Percentiles rank a stretch among this genome's conserved stretches.
Conservation (phyloP, 2,113 vertebrate species). For the Rhinogobius similis region DNA sequence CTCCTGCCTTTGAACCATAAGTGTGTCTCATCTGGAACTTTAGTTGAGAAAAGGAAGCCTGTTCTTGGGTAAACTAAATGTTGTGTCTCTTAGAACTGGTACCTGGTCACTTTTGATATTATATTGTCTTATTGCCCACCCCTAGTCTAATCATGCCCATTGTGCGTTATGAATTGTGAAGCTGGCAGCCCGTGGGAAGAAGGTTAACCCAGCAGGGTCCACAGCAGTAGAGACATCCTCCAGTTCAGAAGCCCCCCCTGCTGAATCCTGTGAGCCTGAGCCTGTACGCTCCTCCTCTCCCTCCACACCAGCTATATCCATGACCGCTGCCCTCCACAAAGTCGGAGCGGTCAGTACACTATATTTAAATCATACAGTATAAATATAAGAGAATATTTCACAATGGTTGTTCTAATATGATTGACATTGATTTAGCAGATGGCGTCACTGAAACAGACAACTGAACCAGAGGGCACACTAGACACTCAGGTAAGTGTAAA, state of each 20-base stretch:
- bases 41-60: too few species aligned
- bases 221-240: conserved; percentile 27
- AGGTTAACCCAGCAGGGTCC: conserved; percentile 65
- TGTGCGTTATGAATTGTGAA: conserved; percentile 55
- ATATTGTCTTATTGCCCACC: too few species aligned
- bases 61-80: too few species aligned
- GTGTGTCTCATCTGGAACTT: too few species aligned
- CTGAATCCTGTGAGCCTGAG: conserved; percentile 69
- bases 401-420: background rate
- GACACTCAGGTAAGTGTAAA: conserved; percentile 58
- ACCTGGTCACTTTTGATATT: too few species aligned
- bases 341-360: conserved; percentile 87
- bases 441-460: conserved; percentile 55
- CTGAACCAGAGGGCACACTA: conserved; percentile 39
- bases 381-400: background rate
- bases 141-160: background rate
- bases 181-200: conserved; percentile 83
- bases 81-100: background rate
- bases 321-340: conserved; percentile 93
- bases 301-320: conserved; percentile 82
- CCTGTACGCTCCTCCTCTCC: conserved; percentile 61
- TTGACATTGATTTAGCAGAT: conserved; percentile 50
- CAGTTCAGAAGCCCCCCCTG: conserved; percentile 48
- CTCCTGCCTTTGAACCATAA: background rate
- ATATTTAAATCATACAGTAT: background rate